These are phyloP conservation scores for Eclectus roratus DNA, from an alignment of 2,113 vertebrate genomes.

Conservation along the genomic window DNA sequence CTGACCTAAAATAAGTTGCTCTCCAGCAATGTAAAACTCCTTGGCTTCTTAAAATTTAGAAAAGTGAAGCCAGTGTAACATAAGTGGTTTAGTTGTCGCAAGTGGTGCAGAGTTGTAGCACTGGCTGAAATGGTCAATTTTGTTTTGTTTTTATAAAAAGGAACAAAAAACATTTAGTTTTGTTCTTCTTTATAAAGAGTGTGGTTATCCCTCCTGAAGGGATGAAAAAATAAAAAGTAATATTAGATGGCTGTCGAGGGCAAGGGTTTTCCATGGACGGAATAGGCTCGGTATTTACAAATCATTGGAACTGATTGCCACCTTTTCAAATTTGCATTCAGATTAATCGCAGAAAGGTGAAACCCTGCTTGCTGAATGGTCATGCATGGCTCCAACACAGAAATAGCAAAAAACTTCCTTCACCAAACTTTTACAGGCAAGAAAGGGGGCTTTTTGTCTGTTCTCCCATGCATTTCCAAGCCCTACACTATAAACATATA, in stretches of 20 bases:
- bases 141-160: neutral
- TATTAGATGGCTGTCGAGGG: neutral
- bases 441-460: neutral
- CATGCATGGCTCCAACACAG: accelerated
- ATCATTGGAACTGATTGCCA: neutral
- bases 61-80: neutral
- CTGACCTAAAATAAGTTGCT: neutral
- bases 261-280: neutral
- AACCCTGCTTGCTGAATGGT: neutral
- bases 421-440: neutral
- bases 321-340: neutral
- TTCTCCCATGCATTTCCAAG: neutral
- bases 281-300: neutral
- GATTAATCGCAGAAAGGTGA: neutral
- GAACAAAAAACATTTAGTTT: neutral
- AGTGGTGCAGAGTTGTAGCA: neutral
- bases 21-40: neutral
- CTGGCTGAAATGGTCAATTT: neutral
- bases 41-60: neutral
- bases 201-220: neutral
- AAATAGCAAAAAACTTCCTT: neutral
- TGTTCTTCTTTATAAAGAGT: neutral
- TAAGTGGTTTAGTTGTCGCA: neutral
- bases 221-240: neutral
- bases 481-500: neutral